Percentiles rank a stretch among this genome's conserved stretches.
Evolutionary conservation across 2,113 vertebrate species (phyloP).

Genomic region (Apistogramma diplotaenia): DNA sequence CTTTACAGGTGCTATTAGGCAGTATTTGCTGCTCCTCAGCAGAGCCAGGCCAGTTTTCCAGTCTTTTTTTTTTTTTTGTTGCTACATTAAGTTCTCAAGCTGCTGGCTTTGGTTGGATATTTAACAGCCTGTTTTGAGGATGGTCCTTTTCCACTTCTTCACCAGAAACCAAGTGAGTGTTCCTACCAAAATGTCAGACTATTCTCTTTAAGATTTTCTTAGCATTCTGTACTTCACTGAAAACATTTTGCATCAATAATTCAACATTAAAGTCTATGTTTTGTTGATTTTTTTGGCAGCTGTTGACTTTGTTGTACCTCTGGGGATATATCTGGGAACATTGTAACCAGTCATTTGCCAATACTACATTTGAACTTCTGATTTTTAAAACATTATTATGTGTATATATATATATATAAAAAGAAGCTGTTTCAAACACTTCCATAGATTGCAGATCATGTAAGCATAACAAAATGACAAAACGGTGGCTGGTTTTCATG

Average conservation of each 20-base stretch:
- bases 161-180: not conserved
- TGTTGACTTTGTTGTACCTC: constrained; percentile 15
- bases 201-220: not conserved
- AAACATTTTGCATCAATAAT: not conserved
- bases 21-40: not conserved
- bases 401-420: not conserved
- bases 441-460: not conserved
- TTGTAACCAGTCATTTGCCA: not conserved
- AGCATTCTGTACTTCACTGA: not conserved
- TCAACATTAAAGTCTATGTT: not conserved
- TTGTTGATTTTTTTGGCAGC: constrained; percentile 43
- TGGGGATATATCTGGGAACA: constrained; percentile 12
- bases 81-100: not conserved
- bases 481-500: constrained; percentile 60
- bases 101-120: not conserved
- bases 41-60: not conserved
- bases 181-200: not conserved
- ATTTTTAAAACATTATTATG: constrained; percentile 24
- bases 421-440: not conserved
- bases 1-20: not conserved
- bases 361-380: constrained; percentile 25
- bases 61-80: not conserved
- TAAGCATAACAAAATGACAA: constrained; percentile 35
- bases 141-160: not conserved
- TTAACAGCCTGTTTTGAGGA: not conserved